These are phyloP conservation scores for Galemys pyrenaicus DNA, from an alignment of 2,113 vertebrate species.

Conservation along the genomic window DNA sequence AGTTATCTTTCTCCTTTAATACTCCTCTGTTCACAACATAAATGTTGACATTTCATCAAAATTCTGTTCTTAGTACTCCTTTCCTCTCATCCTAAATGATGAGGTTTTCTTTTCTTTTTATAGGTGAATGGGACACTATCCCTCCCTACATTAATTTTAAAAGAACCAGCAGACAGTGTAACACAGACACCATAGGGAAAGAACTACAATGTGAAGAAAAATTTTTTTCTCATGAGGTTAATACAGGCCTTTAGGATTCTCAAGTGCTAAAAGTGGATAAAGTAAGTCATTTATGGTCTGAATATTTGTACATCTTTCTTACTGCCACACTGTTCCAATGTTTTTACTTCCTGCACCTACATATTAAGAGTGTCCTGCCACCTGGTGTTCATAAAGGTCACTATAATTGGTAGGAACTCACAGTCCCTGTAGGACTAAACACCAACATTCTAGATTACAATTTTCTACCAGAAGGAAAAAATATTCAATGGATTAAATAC, in stretches of 20 bases:
- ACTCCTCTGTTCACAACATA: neutral
- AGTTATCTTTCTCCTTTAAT: neutral
- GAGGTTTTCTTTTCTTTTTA: neutral
- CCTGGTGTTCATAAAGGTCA: neutral
- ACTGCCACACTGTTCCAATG: neutral
- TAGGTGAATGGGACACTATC: neutral
- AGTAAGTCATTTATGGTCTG: neutral
- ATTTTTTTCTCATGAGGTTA: neutral
- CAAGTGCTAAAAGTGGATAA: neutral
- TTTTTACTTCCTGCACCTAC: neutral
- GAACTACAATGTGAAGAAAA: neutral
- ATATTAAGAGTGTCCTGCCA: neutral
- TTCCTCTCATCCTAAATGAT: neutral
- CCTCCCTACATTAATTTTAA: neutral
- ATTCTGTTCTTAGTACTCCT: neutral
- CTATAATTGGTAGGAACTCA: neutral
- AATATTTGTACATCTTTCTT: conserved; percentile 33
- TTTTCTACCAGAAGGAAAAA: neutral
- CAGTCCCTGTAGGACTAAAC: neutral
- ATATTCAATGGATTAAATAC: neutral
- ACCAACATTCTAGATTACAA: neutral
- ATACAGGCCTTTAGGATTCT: neutral
- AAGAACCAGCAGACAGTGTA: neutral
- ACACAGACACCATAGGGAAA: neutral
- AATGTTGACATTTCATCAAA: conserved; percentile 1